Base-by-base conservation (phyloP, 2,113 vertebrate genomes). In the Sialia sialis region DNA sequence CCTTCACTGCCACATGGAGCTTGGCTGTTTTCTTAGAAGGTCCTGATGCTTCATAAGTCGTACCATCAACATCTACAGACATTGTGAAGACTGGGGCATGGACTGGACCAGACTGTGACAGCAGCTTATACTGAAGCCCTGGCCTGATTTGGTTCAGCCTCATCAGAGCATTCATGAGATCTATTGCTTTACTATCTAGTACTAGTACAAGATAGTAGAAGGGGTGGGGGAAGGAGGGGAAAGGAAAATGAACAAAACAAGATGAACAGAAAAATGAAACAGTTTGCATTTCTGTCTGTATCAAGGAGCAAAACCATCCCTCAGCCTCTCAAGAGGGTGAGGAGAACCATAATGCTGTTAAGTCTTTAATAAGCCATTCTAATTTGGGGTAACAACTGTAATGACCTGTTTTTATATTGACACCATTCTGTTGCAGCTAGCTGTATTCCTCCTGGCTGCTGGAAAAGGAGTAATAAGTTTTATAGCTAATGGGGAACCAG, bases 151-250 rank as follows among this genome's bases (percentile, higher is more conserved):
- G 99, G 98, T 99, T 99, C 95, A 99, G 97, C 79, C 99, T 98
- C 99, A 99, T 99, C 96, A 99, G 98, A 93, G 99, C 99, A 75
- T 99, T 99, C 99, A 99, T 99, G 96, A 99, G 98, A 97, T 99
- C 99, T 98, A 99, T 99, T 98, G 99, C 98, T 99, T 99, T 99
- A 97, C 98, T 99, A 97, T 99, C 99, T 84, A 99, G 98, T 94
- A 99, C 99, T 99, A 89, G 84, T 67, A 91, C 67, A 70, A 69
- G 93, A 94, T 41, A 96, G 94, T 84, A 81, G 91, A 41, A 72
- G 26, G 60, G 55, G 58, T 30, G 10, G 25, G 89, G 34, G 58
- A 49, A 34, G 81, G 38, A 69, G 54, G 81, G 44, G 82, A 43
- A 66, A 54, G 58, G 60, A 59, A 93, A 82, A 92, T 70, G 68